Conservation (phyloP, 2,888 invertebrate species). For the Synergus laeviventris region DNA sequence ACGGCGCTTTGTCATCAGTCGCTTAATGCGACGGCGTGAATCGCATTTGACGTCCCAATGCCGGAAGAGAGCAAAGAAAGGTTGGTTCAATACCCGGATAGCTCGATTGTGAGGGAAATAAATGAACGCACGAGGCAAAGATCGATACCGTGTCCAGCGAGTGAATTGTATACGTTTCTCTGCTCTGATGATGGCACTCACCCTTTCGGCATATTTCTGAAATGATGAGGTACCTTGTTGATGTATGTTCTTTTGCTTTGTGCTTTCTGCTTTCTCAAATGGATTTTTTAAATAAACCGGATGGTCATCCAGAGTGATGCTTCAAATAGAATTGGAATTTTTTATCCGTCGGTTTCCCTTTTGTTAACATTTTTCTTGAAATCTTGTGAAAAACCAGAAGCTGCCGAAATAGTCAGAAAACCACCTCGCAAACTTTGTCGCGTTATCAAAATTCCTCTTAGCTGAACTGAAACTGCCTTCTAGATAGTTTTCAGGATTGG, state of each 20-base stretch:
- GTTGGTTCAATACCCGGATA: not conserved
- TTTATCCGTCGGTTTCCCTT: not conserved
- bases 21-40: slow-evolving; percentile 33
- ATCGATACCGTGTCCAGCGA: slow-evolving; percentile 22
- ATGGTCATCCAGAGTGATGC: not conserved
- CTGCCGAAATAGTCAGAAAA: not conserved
- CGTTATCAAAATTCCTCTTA: not conserved
- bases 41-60: slow-evolving; percentile 31
- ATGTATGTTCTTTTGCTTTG: slow-evolving; percentile 1
- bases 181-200: slow-evolving; percentile 23
- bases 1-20: slow-evolving; percentile 25
- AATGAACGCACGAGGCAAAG: slow-evolving; percentile 16
- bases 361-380: not conserved
- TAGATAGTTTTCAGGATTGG: not conserved
- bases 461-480: not conserved
- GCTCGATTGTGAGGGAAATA: slow-evolving; percentile 33
- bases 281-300: slow-evolving; percentile 6
- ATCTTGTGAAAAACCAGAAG: not conserved
- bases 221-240: slow-evolving; percentile 24
- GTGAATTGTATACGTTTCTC: slow-evolving; percentile 11
- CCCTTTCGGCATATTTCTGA: slow-evolving; percentile 26
- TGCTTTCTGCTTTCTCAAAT: slow-evolving; percentile 28
- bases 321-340: slow-evolving; percentile 18
- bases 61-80: slow-evolving; percentile 29
- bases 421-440: not conserved